Conservation (phyloP, 2,888 invertebrate species). For the Caenorhabditis sp. region DNA sequence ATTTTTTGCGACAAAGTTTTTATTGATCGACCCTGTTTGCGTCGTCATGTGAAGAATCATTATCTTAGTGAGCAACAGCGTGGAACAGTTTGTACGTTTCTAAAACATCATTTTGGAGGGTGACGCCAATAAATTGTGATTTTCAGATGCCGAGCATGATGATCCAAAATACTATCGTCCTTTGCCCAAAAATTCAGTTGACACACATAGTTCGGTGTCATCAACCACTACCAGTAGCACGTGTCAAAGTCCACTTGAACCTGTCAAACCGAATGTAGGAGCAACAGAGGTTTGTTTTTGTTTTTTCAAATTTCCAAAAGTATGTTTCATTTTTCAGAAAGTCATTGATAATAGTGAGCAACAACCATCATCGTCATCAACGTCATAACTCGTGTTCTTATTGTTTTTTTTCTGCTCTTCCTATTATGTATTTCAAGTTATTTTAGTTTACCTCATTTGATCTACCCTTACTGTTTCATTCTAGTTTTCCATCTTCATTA, state of each 20-base stretch:
- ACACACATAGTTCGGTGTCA: not conserved
- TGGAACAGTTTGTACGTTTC: not conserved
- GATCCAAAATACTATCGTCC: not conserved
- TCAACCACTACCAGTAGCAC: not conserved
- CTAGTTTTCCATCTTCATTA: too few species aligned
- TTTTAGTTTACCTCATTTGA: too few species aligned
- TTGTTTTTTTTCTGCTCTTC: too few species aligned
- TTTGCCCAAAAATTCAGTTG: not conserved
- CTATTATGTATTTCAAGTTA: too few species aligned
- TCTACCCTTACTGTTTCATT: too few species aligned
- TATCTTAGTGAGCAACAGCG: constrained; percentile 20
- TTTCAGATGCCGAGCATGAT: not conserved
- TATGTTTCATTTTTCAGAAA: not conserved
- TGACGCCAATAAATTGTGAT: not conserved
- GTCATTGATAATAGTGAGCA: not conserved
- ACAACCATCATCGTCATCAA: not conserved
- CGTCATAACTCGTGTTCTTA: not conserved
- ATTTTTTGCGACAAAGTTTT: constrained; percentile 57
- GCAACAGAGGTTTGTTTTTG: not conserved
- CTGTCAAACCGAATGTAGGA: not conserved
- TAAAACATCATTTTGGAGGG: not conserved
- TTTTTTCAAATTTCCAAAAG: not conserved
- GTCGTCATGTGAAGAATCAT: constrained; percentile 62
- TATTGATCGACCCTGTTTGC: constrained; percentile 56
- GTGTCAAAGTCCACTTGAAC: not conserved